Conservation (phyloP, 2,888 invertebrate species). For the Hetaerina titia region DNA sequence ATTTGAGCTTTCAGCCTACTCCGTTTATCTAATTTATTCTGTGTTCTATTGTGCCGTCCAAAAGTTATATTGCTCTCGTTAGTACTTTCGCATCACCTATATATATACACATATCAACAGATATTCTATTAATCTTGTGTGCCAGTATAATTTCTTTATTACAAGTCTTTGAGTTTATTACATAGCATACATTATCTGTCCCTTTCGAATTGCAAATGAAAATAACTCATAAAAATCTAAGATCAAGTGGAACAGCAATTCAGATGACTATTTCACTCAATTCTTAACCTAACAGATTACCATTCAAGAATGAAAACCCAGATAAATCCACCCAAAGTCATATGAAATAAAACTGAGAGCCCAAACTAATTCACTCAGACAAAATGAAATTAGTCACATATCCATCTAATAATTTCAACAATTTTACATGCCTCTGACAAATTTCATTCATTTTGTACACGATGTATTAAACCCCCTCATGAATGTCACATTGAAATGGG, state of each 20-base stretch:
- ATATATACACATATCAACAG: too few relatives aligned
- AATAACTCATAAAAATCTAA: slow-evolving; percentile 61
- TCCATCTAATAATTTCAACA: slow-evolving; percentile 41
- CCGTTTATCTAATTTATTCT: too few relatives aligned
- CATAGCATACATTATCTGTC: slow-evolving; percentile 59
- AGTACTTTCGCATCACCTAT: too few relatives aligned
- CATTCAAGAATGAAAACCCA: slow-evolving; percentile 56
- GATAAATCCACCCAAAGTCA: slow-evolving; percentile 48
- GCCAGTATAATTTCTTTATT: slow-evolving; percentile 62
- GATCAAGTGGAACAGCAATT: slow-evolving; percentile 25
- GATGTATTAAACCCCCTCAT: background rate
- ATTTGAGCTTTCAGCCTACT: too few relatives aligned
- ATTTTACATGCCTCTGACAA: slow-evolving; percentile 40
- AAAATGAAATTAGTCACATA: slow-evolving; percentile 40
- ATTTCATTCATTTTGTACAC: slow-evolving; percentile 51
- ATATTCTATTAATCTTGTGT: slow-evolving; percentile 25
- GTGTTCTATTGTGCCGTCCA: too few relatives aligned
- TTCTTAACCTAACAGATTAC: slow-evolving; percentile 53
- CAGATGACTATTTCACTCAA: slow-evolving; percentile 39
- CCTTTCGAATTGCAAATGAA: slow-evolving; percentile 65
- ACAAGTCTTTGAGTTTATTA: slow-evolving; percentile 54
- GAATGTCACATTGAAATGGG: slow-evolving; percentile 42
- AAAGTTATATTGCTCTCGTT: too few relatives aligned
- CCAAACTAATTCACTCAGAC: slow-evolving; percentile 58
- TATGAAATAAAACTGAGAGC: slow-evolving; percentile 26